These are phyloP conservation scores for Pomatostomus ruficeps DNA, from an alignment of 2,113 vertebrate species.

Conservation along the genomic window DNA sequence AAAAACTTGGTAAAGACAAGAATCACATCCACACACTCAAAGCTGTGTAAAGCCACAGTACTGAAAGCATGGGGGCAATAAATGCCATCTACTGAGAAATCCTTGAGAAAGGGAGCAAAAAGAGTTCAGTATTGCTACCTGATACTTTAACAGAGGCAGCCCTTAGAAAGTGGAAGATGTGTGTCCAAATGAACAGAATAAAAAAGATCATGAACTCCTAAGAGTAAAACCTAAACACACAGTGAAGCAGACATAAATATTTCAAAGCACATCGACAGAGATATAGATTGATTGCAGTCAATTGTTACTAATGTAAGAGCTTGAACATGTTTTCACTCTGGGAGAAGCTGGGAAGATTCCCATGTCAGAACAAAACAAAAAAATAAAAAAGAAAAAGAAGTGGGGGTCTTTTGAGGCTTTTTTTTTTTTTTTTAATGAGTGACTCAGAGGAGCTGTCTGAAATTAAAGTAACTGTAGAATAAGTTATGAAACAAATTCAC, in stretches of 20 bases:
- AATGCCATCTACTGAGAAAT: neutral
- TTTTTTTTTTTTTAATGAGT: neutral
- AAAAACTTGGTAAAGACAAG: neutral
- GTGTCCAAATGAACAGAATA: neutral
- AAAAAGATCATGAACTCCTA: neutral
- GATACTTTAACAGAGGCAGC: neutral
- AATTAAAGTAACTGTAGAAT: neutral
- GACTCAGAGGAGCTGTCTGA: neutral
- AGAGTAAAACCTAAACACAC: neutral
- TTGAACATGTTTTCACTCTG: neutral
- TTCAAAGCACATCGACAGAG: neutral
- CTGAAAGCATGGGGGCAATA: neutral
- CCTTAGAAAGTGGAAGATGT: neutral
- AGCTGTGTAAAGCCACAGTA: neutral
- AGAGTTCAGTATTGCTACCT: neutral
- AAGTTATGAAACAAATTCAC: constrained; percentile 2
- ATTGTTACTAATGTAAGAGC: neutral
- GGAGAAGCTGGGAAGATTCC: neutral
- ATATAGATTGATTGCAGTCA: neutral
- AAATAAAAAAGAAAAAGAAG: neutral
- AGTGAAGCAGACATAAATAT: neutral
- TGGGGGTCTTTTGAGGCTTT: neutral
- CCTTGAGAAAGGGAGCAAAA: neutral
- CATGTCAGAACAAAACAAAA: neutral
- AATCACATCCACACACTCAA: neutral